These are phyloP conservation scores for Atrichornis clamosus DNA, from an alignment of 2,113 vertebrate genomes.

Conservation along the genomic window DNA sequence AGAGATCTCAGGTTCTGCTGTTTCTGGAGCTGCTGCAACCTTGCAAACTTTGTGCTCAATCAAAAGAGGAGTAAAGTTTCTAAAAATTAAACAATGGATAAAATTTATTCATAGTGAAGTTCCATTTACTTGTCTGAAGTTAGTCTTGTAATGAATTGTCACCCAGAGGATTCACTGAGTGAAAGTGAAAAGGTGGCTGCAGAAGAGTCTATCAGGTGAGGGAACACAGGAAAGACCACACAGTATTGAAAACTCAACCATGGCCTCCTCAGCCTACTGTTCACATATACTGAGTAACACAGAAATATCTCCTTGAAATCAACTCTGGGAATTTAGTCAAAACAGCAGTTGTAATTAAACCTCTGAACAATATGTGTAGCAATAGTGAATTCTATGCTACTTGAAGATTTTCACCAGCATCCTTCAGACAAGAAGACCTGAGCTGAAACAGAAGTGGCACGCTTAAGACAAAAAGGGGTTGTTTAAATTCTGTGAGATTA, in stretches of 20 bases:
- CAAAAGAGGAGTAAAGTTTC: background rate
- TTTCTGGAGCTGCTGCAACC: background rate
- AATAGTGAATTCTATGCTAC: background rate
- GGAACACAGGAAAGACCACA: background rate
- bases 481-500: background rate
- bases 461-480: background rate
- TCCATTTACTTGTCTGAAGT: slow-evolving; percentile 11
- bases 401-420: background rate
- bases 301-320: background rate
- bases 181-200: background rate
- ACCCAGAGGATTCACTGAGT: background rate
- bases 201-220: background rate
- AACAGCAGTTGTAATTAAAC: background rate
- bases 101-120: background rate
- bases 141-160: background rate
- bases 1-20: background rate
- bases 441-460: background rate
- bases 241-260: background rate
- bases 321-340: background rate
- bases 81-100: background rate
- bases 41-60: background rate
- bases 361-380: background rate
- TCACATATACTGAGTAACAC: background rate
- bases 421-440: background rate
- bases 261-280: background rate